These are phyloP conservation scores for Odontocerum albicorne DNA, from an alignment of 2,888 invertebrate species.

Conservation along the genomic window DNA sequence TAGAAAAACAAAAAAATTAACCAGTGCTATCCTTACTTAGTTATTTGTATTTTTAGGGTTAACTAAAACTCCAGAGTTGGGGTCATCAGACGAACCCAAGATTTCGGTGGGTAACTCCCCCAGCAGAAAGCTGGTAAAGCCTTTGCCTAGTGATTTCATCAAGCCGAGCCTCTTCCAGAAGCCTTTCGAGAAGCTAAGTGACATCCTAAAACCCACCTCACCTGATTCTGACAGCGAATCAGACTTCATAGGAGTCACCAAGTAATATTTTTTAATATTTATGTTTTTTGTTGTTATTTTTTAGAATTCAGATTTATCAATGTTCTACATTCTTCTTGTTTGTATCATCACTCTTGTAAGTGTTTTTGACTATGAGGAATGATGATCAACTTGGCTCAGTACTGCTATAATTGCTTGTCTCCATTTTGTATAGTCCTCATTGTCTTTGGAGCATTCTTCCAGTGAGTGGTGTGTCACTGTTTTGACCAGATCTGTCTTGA, in stretches of 20 bases:
- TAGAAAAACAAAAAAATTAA: too few relatives aligned
- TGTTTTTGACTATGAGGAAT: too few relatives aligned
- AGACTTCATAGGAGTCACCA: conserved; percentile 43
- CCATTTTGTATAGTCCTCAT: too few relatives aligned
- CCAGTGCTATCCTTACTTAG: too few relatives aligned
- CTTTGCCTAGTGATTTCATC: conserved; percentile 61
- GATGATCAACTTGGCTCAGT: too few relatives aligned
- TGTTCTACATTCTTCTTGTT: not conserved
- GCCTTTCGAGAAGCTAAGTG: conserved; percentile 55
- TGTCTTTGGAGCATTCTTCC: too few relatives aligned
- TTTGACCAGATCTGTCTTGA: too few relatives aligned
- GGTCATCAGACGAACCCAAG: conserved; percentile 10
- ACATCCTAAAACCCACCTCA: conserved; percentile 46
- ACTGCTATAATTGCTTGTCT: too few relatives aligned
- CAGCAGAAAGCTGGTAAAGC: conserved; percentile 52
- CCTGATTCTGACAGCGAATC: conserved; percentile 37
- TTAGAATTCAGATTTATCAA: not conserved
- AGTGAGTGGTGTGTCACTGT: too few relatives aligned
- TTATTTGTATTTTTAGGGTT: not conserved
- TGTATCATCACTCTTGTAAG: not conserved
- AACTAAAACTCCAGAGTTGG: not conserved
- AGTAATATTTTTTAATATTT: conserved; percentile 9
- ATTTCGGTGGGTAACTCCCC: conserved; percentile 27
- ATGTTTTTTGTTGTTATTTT: not conserved
- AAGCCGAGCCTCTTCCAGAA: conserved; percentile 60